Conservation (phyloP, 2,113 vertebrate genomes). For the Psammodynastes pulverulentus region DNA sequence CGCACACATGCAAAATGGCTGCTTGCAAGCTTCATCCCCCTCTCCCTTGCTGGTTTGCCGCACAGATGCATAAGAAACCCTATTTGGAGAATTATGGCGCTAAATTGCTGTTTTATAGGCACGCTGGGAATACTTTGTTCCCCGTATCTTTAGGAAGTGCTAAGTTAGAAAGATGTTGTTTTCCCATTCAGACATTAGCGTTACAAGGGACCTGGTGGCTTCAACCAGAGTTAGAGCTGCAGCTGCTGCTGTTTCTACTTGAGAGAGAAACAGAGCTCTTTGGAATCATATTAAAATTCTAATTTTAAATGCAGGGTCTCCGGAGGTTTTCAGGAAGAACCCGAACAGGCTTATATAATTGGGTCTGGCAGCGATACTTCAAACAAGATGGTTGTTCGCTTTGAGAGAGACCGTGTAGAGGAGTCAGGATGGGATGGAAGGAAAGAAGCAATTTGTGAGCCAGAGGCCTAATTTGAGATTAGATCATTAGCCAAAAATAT, state of each 20-base stretch:
- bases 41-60: background rate
- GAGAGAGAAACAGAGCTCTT: background rate
- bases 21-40: background rate
- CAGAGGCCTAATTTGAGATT: background rate
- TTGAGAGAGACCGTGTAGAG: background rate
- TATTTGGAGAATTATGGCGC: background rate
- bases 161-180: background rate
- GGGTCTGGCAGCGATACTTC: background rate
- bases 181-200: background rate
- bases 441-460: background rate
- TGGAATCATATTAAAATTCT: background rate
- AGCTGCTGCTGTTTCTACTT: accelerated
- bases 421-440: background rate
- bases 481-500: background rate
- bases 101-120: background rate
- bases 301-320: background rate
- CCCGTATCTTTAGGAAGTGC: background rate
- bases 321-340: background rate
- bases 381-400: background rate
- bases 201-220: background rate
- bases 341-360: background rate
- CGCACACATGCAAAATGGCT: background rate
- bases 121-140: background rate
- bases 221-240: accelerated
- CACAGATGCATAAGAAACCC: background rate